Evolutionary conservation across 2,113 vertebrate species (phyloP).

Genomic region (Probosciger aterrimus): DNA sequence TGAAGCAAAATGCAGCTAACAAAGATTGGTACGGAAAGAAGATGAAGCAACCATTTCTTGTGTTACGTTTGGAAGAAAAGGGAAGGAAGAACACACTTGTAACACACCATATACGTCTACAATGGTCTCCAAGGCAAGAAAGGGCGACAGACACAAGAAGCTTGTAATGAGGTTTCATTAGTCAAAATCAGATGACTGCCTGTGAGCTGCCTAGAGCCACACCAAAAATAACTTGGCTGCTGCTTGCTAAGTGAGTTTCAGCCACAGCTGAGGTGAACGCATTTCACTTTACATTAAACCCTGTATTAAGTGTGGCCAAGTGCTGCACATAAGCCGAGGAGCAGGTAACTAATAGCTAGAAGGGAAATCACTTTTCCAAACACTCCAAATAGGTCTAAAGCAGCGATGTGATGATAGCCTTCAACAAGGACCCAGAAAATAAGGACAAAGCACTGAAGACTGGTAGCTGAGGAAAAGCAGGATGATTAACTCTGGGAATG

Average conservation of each 20-base stretch:
- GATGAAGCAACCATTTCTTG: neutral
- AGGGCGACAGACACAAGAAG: neutral
- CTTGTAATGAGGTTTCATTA: neutral
- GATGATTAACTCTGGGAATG: neutral
- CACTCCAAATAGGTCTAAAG: neutral
- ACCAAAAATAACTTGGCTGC: neutral
- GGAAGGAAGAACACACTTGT: neutral
- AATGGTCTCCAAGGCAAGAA: neutral
- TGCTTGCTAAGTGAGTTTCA: neutral
- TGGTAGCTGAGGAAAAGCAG: neutral
- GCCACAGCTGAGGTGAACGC: neutral
- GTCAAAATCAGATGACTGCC: neutral
- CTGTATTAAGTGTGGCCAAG: neutral
- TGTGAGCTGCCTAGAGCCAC: neutral
- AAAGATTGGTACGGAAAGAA: neutral
- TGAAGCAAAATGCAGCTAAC: fast-evolving
- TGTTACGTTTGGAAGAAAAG: neutral
- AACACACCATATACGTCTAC: neutral
- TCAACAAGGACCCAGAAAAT: neutral
- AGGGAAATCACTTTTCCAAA: neutral
- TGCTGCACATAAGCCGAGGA: neutral
- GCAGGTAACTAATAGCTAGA: neutral
- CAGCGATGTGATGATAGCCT: neutral
- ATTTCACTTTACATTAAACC: neutral
- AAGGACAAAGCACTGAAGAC: neutral